Evolutionary conservation across 92 coral and sea anemone genomes (phyloP).

Genomic region (Paragorgia papillata): DNA sequence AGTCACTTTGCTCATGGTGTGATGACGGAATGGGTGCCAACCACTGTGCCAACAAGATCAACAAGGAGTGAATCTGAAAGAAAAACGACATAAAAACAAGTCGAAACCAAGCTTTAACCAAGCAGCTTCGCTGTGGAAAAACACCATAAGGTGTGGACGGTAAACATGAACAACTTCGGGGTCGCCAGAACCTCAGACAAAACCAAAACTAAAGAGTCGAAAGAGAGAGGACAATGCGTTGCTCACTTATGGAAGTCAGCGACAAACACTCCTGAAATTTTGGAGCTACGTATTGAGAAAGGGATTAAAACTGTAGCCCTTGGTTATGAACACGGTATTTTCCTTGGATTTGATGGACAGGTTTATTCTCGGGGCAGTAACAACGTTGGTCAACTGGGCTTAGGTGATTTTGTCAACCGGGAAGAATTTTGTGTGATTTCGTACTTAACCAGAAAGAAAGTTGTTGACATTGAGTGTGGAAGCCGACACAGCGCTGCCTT

Average conservation of each 20-base stretch:
- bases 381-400: conserved; percentile 87
- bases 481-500: conserved; percentile 75
- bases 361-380: conserved; percentile 86
- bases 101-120: too few species aligned
- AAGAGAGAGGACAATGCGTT: conserved; percentile 71
- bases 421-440: conserved; percentile 60
- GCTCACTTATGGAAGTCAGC: conserved; percentile 94
- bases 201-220: too few species aligned
- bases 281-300: conserved; percentile 56
- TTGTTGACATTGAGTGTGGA: conserved; percentile 80
- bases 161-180: too few species aligned
- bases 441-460: conserved; percentile 65
- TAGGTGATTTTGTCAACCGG: conserved; percentile 74
- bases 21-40: too few species aligned
- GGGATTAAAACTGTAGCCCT: conserved; percentile 89
- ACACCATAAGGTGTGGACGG: too few species aligned
- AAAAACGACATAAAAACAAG: too few species aligned
- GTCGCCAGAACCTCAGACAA: too few species aligned
- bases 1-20: too few species aligned
- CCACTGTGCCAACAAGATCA: too few species aligned
- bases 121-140: too few species aligned
- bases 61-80: too few species aligned
- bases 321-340: conserved; percentile 80
- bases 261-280: conserved; percentile 74
- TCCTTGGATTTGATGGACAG: conserved; percentile 74